Conservation (phyloP, 1,140 invertebrate genomes). For the Drosophila nasuta region DNA sequence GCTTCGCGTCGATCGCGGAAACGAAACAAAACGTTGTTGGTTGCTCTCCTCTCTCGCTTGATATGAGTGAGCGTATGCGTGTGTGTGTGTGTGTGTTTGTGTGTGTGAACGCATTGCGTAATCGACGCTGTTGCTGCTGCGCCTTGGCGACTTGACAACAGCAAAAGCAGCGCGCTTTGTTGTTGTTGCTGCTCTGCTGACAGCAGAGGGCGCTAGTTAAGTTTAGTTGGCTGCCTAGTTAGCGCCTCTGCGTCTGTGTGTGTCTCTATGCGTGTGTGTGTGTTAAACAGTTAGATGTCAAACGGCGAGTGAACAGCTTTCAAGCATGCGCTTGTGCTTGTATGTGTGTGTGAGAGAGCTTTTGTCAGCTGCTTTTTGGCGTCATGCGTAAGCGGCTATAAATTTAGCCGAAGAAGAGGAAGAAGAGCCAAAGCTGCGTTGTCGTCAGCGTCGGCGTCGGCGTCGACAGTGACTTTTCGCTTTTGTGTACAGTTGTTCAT, state of each 20-base stretch:
- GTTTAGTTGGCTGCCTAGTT: constrained; percentile 66
- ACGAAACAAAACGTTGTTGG: constrained; percentile 67
- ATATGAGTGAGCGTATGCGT: constrained; percentile 19
- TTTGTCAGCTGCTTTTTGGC: constrained; percentile 58
- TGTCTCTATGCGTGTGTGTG: neutral
- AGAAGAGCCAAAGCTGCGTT: constrained; percentile 41
- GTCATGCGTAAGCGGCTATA: constrained; percentile 63
- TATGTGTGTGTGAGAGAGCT: constrained; percentile 32
- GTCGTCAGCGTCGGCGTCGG: neutral
- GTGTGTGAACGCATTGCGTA: constrained; percentile 79
- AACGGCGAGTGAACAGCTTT: constrained; percentile 39
- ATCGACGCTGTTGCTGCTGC: constrained; percentile 62
- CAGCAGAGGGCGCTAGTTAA: constrained; percentile 55
- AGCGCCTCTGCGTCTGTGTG: constrained; percentile 51
- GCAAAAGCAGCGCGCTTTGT: constrained; percentile 44
- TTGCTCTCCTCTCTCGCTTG: constrained; percentile 36
- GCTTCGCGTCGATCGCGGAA: constrained; percentile 75
- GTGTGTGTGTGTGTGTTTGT: constrained; percentile 26
- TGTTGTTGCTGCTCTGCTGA: neutral
- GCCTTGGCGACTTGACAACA: constrained; percentile 70
- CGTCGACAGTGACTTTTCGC: constrained; percentile 51
- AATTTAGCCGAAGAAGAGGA: constrained; percentile 49
- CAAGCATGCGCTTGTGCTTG: neutral
- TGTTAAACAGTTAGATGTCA: constrained; percentile 74
- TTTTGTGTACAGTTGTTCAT: constrained; percentile 59